Conservation (phyloP, 1,140 invertebrate genomes). For the Anastrepha ludens region DNA sequence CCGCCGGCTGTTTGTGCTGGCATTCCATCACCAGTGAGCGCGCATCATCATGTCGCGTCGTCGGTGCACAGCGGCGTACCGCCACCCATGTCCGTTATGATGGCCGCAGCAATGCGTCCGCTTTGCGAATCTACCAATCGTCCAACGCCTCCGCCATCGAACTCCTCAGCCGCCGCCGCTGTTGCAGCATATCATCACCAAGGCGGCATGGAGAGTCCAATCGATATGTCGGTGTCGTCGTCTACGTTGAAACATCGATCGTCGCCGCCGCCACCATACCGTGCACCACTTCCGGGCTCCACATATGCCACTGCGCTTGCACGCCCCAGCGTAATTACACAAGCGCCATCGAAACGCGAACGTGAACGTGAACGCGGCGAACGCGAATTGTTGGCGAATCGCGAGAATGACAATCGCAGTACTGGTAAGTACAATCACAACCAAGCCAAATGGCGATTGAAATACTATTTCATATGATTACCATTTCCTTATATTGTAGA, state of each 20-base stretch:
- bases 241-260: slow-evolving; percentile 67
- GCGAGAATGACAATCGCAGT: slow-evolving; percentile 66
- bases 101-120: slow-evolving; percentile 59
- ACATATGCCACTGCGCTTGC: slow-evolving; percentile 63
- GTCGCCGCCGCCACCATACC: slow-evolving; percentile 72
- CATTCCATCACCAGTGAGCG: slow-evolving; percentile 21
- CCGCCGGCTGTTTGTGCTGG: neutral
- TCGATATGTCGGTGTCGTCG: slow-evolving; percentile 74
- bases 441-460: neutral
- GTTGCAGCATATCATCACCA: slow-evolving; percentile 24
- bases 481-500: slow-evolving; percentile 73
- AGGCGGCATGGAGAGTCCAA: slow-evolving; percentile 67
- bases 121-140: slow-evolving; percentile 57
- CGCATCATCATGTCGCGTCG: slow-evolving; percentile 46
- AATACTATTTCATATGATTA: neutral
- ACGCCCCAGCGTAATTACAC: slow-evolving; percentile 74
- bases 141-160: slow-evolving; percentile 43
- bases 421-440: slow-evolving; percentile 61
- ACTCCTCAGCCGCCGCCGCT: neutral
- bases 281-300: slow-evolving; percentile 69
- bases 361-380: slow-evolving; percentile 55
- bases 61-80: slow-evolving; percentile 16
- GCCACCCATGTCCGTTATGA: slow-evolving; percentile 66
- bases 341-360: slow-evolving; percentile 71
- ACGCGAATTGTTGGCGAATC: slow-evolving; percentile 61